A percentile compares a stretch with the other conserved stretches of the same genome.
phyloP scores from a whole-genome alignment of 2,797 vertebrate genomes.

The Pseudocheirus occidentalis region DNA sequence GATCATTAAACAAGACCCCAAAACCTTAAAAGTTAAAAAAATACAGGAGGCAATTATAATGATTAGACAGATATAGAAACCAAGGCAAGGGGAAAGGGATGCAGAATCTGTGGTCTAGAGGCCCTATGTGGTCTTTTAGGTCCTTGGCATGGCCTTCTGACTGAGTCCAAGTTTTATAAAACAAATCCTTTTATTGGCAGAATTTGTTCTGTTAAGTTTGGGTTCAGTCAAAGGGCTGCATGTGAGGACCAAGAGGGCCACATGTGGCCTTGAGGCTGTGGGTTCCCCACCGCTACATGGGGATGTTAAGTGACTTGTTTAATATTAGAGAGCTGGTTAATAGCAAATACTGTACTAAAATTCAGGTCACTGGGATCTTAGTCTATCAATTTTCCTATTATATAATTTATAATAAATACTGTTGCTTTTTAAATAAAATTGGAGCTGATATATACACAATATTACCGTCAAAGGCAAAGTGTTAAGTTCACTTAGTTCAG shows the following conservation, averaged over 20 bases:
- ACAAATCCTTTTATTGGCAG: no score
- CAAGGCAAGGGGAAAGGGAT: background rate
- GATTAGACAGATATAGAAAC: background rate
- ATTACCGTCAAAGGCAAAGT: background rate
- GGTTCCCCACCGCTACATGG: background rate
- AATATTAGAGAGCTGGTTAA: no score
- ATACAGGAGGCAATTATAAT: background rate
- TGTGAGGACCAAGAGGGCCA: no score
- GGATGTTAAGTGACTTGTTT: background rate
- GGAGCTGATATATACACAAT: background rate
- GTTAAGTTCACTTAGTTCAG: background rate
- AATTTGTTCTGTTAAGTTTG: no score
- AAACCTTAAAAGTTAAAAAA: background rate
- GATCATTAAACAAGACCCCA: background rate
- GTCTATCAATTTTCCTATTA: background rate
- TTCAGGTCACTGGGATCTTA: fast-evolving
- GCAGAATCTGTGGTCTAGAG: no score
- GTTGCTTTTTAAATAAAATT: background rate
- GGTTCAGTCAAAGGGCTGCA: no score
- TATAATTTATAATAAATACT: fast-evolving
- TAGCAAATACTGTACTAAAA: background rate
- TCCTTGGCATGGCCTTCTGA: no score
- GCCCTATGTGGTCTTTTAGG: no score
- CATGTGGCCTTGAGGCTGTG: no score
- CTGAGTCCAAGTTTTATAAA: no score